A percentile compares a stretch with the other conserved stretches of the same genome.
Conservation (phyloP, 2,888 invertebrate species). For the Muscina levida region DNA sequence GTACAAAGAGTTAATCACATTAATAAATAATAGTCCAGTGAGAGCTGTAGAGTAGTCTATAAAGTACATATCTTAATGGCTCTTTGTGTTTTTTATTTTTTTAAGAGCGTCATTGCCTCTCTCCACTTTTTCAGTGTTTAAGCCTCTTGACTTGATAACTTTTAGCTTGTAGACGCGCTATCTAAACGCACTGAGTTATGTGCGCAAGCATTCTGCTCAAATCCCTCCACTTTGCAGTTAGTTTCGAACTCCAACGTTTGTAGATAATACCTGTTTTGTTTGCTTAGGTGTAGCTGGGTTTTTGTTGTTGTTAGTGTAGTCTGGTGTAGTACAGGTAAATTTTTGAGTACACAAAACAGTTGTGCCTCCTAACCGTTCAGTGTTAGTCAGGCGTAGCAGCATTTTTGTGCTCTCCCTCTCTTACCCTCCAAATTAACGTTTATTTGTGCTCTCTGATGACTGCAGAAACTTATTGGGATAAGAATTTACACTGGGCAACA, state of each 20-base stretch:
- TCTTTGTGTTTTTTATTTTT: too few species aligned
- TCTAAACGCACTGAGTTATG: not conserved
- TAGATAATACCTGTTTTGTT: slow-evolving; percentile 57
- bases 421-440: slow-evolving; percentile 24
- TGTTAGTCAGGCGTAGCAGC: slow-evolving; percentile 54
- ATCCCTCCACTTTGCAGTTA: too few species aligned
- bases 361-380: slow-evolving; percentile 55
- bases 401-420: slow-evolving; percentile 43
- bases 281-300: slow-evolving; percentile 18
- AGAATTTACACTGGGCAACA: slow-evolving; percentile 47
- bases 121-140: not conserved
- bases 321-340: slow-evolving; percentile 16
- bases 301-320: slow-evolving; percentile 14
- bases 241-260: slow-evolving; percentile 4
- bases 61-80: too few species aligned
- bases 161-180: slow-evolving; percentile 6
- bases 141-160: slow-evolving; percentile 16
- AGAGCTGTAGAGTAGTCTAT: too few species aligned
- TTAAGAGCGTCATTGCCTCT: too few species aligned
- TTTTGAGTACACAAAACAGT: not conserved
- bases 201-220: too few species aligned
- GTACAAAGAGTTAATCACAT: not conserved
- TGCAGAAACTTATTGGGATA: too few species aligned
- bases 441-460: too few species aligned
- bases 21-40: too few species aligned